Evolutionary conservation across 1,140 invertebrate genomes (phyloP).

Genomic region (Drosophila nasuta): DNA sequence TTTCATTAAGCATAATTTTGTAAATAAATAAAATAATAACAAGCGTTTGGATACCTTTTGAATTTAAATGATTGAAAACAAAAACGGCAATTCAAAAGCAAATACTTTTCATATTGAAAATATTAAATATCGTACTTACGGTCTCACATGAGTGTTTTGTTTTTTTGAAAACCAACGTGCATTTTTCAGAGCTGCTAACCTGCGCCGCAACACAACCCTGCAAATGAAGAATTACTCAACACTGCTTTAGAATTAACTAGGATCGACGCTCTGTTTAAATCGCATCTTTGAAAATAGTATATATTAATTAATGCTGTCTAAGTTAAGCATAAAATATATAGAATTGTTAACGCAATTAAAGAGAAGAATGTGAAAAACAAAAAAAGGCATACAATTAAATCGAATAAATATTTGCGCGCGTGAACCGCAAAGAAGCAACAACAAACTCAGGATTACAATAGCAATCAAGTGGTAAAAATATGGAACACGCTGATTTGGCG

Average conservation of each 20-base stretch:
- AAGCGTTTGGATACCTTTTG: no score
- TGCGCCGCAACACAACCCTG: constrained; percentile 1
- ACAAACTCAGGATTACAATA: neutral
- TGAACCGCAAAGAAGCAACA: constrained; percentile 12
- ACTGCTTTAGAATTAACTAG: constrained; percentile 2
- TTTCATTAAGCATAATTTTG: no score
- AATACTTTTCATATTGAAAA: no score
- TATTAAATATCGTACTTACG: no score
- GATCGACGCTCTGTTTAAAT: constrained; percentile 50
- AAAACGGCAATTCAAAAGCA: no score
- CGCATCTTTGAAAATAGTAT: constrained; percentile 29
- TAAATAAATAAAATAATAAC: no score
- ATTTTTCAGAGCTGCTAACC: neutral
- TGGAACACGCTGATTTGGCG: constrained; percentile 63
- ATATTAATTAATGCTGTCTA: neutral
- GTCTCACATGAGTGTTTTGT: no score
- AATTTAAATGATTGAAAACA: no score
- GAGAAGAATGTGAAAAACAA: constrained; percentile 14
- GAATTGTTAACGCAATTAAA: neutral
- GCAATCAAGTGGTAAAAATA: constrained; percentile 34
- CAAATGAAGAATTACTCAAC: constrained; percentile 10
- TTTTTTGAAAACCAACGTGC: constrained; percentile 4
- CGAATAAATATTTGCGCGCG: constrained; percentile 14
- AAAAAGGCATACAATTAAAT: neutral
- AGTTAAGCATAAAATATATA: neutral